Conservation (phyloP, 2,888 invertebrate species). For the Drosophila barbarae region DNA sequence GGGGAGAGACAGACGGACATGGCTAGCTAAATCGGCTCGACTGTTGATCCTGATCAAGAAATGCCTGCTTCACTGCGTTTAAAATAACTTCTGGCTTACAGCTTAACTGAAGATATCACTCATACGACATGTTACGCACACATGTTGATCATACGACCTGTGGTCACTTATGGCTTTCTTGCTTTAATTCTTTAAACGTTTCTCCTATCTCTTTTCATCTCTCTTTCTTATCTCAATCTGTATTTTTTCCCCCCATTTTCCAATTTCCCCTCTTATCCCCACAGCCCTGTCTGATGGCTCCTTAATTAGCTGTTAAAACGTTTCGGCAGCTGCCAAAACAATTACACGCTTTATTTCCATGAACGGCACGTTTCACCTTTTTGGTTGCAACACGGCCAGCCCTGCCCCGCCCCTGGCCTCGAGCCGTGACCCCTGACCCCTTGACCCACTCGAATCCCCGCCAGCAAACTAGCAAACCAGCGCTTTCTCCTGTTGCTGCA, state of each 20-base stretch:
- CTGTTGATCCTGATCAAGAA: no score
- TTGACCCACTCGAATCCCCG: background rate
- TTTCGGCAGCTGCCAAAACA: conserved; percentile 54
- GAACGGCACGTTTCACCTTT: conserved; percentile 51
- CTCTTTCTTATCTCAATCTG: background rate
- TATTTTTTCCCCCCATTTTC: background rate
- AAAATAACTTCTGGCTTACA: background rate
- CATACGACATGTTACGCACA: background rate
- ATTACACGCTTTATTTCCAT: conserved; percentile 58
- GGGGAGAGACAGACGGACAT: no score
- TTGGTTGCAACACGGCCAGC: conserved; percentile 15
- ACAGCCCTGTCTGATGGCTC: conserved; percentile 12
- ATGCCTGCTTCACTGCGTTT: no score
- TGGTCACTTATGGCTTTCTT: background rate
- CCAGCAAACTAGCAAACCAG: background rate
- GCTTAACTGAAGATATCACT: background rate
- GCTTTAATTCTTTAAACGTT: no score
- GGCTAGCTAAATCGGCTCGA: no score
- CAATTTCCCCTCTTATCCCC: background rate
- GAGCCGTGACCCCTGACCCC: conserved; percentile 3
- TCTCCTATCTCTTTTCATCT: background rate
- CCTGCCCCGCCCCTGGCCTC: background rate
- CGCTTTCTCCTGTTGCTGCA: conserved; percentile 21
- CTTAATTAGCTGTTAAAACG: conserved; percentile 65
- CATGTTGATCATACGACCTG: conserved; percentile 1